Conservation (phyloP, 2,888 invertebrate species). For the Torymus texanus region DNA sequence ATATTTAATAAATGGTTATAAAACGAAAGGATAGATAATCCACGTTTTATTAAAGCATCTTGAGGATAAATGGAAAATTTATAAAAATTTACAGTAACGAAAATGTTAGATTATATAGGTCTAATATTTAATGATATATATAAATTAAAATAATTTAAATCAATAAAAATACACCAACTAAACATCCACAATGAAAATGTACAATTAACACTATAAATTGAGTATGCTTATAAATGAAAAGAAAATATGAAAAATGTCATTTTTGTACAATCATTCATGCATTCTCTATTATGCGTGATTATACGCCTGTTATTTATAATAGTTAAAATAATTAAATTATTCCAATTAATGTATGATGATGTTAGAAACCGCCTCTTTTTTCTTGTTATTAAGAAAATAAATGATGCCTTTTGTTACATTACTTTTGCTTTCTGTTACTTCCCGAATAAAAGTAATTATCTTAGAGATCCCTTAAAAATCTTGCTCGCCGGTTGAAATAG, state of each 20-base stretch:
- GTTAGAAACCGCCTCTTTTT: constrained; percentile 54
- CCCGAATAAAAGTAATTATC: too few relatives aligned
- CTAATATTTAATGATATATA: not conserved
- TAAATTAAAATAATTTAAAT: not conserved
- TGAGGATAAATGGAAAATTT: not conserved
- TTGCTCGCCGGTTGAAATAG: too few relatives aligned
- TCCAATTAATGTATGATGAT: constrained; percentile 55
- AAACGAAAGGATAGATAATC: not conserved
- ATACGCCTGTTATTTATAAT: constrained; percentile 54
- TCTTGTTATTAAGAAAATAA: constrained; percentile 56
- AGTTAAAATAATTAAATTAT: constrained; percentile 52
- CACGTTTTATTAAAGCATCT: constrained; percentile 5
- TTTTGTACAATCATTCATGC: constrained; percentile 56
- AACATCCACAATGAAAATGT: constrained; percentile 1
- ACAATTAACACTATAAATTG: constrained; percentile 29
- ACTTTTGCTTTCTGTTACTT: constrained; percentile 23
- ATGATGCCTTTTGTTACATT: constrained; percentile 55
- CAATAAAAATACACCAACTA: not conserved
- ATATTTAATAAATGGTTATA: constrained; percentile 16
- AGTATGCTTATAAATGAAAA: not conserved
- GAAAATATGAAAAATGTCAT: constrained; percentile 13
- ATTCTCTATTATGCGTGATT: constrained; percentile 48
- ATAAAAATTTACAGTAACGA: constrained; percentile 27
- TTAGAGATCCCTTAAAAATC: too few relatives aligned
- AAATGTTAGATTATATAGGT: constrained; percentile 13